A percentile compares a stretch with the other conserved stretches of the same genome.
Evolutionary conservation across 1,140 invertebrate genomes (phyloP).

Genomic region (Pseudomyrmex gracilis): DNA sequence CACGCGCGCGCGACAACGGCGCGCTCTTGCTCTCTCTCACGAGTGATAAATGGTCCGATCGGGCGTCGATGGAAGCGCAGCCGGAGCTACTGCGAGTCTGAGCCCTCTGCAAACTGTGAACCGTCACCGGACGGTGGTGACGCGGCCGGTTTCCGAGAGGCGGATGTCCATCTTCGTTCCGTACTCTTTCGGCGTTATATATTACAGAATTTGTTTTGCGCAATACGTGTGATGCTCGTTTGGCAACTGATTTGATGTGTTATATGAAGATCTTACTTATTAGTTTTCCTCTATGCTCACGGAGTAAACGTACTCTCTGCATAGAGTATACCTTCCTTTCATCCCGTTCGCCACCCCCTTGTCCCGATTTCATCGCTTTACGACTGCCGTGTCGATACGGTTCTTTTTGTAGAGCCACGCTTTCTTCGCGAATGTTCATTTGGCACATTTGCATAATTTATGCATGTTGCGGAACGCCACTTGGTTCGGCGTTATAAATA

Average conservation of each 20-base stretch:
- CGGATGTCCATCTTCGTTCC: conserved; percentile 52
- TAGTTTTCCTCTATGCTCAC: not conserved
- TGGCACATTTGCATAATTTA: conserved; percentile 59
- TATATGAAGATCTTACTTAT: not conserved
- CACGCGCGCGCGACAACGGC: conserved; percentile 67
- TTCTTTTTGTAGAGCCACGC: conserved; percentile 9
- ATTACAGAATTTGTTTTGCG: conserved; percentile 14
- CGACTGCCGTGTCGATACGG: conserved; percentile 12
- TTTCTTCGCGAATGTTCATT: conserved; percentile 58
- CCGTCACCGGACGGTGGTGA: conserved; percentile 49
- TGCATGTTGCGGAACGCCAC: conserved; percentile 56
- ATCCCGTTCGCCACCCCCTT: conserved; percentile 7
- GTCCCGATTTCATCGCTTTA: conserved; percentile 43
- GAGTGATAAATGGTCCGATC: conserved; percentile 78
- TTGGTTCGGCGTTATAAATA: conserved; percentile 60
- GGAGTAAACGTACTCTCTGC: not conserved
- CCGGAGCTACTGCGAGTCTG: conserved; percentile 17
- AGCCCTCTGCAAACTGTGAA: conserved; percentile 46
- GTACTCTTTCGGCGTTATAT: conserved; percentile 27
- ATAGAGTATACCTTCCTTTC: not conserved
- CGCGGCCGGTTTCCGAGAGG: conserved; percentile 42
- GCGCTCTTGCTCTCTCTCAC: conserved; percentile 41
- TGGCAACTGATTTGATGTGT: not conserved
- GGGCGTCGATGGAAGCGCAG: conserved; percentile 73
- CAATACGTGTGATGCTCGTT: not conserved